Evolutionary conservation across 2,888 invertebrate genomes (phyloP).

Genomic region (Copidosoma aretas): DNA sequence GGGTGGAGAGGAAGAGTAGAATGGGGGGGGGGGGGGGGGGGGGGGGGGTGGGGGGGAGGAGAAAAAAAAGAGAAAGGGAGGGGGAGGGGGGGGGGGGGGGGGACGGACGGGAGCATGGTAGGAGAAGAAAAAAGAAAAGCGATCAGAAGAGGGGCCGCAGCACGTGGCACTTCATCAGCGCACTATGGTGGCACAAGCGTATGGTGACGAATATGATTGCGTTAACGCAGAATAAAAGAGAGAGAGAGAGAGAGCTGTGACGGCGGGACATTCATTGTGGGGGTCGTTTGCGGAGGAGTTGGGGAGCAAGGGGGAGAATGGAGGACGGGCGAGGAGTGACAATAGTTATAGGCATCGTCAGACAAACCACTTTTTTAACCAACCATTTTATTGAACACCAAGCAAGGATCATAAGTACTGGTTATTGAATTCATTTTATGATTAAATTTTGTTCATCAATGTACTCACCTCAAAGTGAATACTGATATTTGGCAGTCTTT

Average conservation of each 20-base stretch:
- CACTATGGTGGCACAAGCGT: too few species aligned
- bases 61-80: neutral
- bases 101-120: neutral
- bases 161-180: constrained; percentile 43
- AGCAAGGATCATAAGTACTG: too few species aligned
- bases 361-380: too few species aligned
- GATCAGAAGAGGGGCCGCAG: too few species aligned
- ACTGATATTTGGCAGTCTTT: too few species aligned
- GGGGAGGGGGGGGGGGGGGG: neutral
- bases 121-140: constrained; percentile 1
- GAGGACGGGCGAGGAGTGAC: neutral
- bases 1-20: too few species aligned
- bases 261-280: constrained; percentile 31
- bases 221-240: constrained; percentile 15
- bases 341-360: too few species aligned
- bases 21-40: neutral
- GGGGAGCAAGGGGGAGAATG: neutral
- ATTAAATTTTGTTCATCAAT: too few species aligned
- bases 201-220: constrained; percentile 42
- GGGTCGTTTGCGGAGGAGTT: constrained; percentile 40
- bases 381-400: too few species aligned
- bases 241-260: constrained; percentile 40
- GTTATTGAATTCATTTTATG: too few species aligned
- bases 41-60: neutral
- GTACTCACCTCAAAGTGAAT: too few species aligned